Evolutionary conservation across 2,797 vertebrate genomes (phyloP).

Genomic region (Loriculus beryllinus): DNA sequence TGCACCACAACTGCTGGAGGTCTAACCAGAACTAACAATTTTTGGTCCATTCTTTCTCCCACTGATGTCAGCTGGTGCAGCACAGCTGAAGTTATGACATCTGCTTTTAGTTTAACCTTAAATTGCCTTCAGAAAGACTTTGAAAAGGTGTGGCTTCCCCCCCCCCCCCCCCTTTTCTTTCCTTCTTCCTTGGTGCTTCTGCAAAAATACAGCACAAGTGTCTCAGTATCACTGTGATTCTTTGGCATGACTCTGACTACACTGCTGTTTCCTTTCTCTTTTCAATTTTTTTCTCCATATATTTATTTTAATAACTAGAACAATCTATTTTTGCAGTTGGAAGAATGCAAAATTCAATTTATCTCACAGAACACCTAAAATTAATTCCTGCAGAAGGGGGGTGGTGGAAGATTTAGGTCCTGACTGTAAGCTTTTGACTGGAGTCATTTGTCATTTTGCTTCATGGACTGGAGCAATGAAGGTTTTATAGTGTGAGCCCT

Average conservation of each 20-base stretch:
- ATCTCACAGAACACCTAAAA: constrained; percentile 56
- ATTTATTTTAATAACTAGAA: constrained; percentile 46
- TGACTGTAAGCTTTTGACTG: constrained; percentile 60
- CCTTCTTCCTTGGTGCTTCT: neutral
- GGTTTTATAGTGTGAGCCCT: constrained; percentile 50
- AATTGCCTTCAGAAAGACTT: neutral
- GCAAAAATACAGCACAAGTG: neutral
- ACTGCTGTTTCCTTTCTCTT: neutral
- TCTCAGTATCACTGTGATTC: neutral
- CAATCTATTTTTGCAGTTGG: constrained; percentile 49
- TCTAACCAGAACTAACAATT: neutral
- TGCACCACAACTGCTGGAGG: neutral
- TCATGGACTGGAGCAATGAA: constrained; percentile 18
- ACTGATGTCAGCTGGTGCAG: neutral
- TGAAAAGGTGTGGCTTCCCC: neutral
- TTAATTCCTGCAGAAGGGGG: constrained; percentile 40
- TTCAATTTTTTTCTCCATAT: neutral
- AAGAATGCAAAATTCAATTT: constrained; percentile 62
- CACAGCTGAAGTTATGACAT: neutral
- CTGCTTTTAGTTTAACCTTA: neutral
- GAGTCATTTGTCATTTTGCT: constrained; percentile 63
- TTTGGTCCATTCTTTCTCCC: neutral
- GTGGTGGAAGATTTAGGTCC: constrained; percentile 60
- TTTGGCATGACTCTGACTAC: neutral
- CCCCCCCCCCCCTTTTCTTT: rapidly evolving